A percentile compares a stretch with the other conserved stretches of the same genome.
Evolutionary conservation across 2,888 invertebrate genomes (phyloP).

Genomic region (Sicus ferrugineus): DNA sequence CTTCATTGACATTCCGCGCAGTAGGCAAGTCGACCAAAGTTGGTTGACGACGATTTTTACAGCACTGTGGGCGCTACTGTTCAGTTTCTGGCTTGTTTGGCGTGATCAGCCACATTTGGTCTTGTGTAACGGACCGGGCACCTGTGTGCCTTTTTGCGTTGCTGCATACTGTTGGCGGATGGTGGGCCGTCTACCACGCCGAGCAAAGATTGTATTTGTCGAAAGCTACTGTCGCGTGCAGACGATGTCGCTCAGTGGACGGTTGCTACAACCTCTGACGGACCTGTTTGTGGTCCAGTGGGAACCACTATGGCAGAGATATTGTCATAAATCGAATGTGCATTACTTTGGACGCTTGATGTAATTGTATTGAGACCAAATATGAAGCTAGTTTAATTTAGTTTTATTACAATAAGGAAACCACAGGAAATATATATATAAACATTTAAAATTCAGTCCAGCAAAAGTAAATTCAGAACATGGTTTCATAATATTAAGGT

Average conservation of each 20-base stretch:
- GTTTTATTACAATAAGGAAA: slow-evolving; percentile 8
- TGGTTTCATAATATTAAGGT: neutral
- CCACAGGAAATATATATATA: slow-evolving; percentile 18
- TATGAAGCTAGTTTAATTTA: neutral
- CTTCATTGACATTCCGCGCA: slow-evolving; percentile 74
- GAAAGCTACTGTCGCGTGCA: slow-evolving; percentile 95
- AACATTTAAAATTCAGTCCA: slow-evolving; percentile 3
- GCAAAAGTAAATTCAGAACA: neutral
- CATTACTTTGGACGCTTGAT: slow-evolving; percentile 81
- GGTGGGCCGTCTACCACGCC: slow-evolving; percentile 68
- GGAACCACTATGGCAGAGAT: slow-evolving; percentile 72
- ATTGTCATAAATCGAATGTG: slow-evolving; percentile 64
- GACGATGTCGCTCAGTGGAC: slow-evolving; percentile 87
- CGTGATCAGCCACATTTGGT: slow-evolving; percentile 80
- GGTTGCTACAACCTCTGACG: slow-evolving; percentile 81
- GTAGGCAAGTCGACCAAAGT: slow-evolving; percentile 87
- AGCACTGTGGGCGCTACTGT: slow-evolving; percentile 76
- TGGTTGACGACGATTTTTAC: slow-evolving; percentile 81
- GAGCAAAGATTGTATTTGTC: slow-evolving; percentile 84
- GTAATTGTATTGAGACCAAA: slow-evolving; percentile 48
- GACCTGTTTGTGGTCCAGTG: slow-evolving; percentile 94
- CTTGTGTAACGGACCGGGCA: slow-evolving; percentile 95
- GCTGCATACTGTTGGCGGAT: slow-evolving; percentile 78
- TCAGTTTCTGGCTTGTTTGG: slow-evolving; percentile 74
- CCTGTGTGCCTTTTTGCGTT: slow-evolving; percentile 90